Evolutionary conservation across 1,140 invertebrate genomes (phyloP).

Genomic region (Conus ventricosus): DNA sequence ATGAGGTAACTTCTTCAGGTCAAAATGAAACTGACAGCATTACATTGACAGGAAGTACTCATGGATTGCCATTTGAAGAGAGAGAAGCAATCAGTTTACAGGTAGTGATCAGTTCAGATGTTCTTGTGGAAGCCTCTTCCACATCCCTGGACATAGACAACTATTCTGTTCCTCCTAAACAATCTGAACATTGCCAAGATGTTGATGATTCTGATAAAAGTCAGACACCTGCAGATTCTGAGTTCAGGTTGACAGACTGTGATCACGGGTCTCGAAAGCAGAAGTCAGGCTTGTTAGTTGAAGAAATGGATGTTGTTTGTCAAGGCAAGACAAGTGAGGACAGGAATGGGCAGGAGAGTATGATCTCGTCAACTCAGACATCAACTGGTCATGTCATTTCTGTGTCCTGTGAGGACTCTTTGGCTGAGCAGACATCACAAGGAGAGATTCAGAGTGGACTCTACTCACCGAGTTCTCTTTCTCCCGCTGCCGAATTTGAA

Average conservation of each 20-base stretch:
- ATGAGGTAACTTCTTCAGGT: not conserved
- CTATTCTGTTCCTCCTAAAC: not conserved
- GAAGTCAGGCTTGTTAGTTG: not conserved
- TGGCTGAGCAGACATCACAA: not conserved
- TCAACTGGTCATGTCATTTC: not conserved
- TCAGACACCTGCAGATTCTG: too few species aligned
- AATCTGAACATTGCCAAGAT: not conserved
- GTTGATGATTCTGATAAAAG: not conserved
- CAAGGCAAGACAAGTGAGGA: not conserved
- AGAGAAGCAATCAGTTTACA: not conserved
- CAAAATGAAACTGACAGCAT: not conserved
- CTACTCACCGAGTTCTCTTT: slow-evolving; percentile 22
- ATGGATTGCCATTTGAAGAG: not conserved
- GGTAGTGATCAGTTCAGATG: not conserved
- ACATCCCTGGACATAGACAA: not conserved
- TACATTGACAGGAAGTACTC: not conserved
- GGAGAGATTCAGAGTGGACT: not conserved
- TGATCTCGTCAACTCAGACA: not conserved
- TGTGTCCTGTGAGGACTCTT: not conserved
- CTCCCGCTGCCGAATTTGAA: not conserved
- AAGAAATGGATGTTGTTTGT: not conserved
- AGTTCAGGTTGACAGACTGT: too few species aligned
- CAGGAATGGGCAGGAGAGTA: not conserved
- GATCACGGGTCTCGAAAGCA: not conserved
- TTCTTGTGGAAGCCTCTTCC: not conserved